Percentiles rank a stretch among this genome's conserved stretches.
Evolutionary conservation across 1,140 invertebrate species (phyloP).

Genomic region (Penaeus japonicus): DNA sequence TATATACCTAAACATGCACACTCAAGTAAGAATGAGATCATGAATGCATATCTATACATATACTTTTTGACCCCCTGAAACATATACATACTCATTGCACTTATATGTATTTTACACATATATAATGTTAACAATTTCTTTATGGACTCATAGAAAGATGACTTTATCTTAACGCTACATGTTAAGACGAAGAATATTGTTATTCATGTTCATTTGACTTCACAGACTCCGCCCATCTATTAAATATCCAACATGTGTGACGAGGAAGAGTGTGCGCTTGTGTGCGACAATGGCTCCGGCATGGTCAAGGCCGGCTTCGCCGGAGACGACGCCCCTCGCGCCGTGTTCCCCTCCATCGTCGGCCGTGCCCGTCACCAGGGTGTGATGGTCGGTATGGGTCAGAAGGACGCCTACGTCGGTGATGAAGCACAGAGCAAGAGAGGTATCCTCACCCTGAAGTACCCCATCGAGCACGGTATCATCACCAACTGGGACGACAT

Average conservation of each 20-base stretch:
- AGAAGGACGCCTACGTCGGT: constrained; percentile 89
- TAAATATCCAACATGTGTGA: constrained; percentile 67
- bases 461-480: constrained; percentile 94
- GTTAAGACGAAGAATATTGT: too few relatives aligned
- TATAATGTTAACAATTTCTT: too few relatives aligned
- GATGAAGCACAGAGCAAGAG: constrained; percentile 93
- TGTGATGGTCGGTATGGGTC: constrained; percentile 95
- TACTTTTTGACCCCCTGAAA: too few relatives aligned
- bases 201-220: too few relatives aligned
- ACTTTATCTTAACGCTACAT: too few relatives aligned
- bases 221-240: neutral
- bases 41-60: too few relatives aligned
- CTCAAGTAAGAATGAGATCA: too few relatives aligned
- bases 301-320: constrained; percentile 76
- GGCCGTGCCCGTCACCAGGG: constrained; percentile 70
- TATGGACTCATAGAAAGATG: too few relatives aligned
- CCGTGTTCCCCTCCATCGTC: constrained; percentile 74
- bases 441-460: constrained; percentile 90
- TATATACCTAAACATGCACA: too few relatives aligned
- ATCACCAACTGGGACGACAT: constrained; percentile 98
- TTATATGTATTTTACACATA: too few relatives aligned
- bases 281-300: constrained; percentile 73
- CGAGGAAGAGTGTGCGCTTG: constrained; percentile 73
- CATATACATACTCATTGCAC: too few relatives aligned
- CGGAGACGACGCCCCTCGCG: constrained; percentile 74